Evolutionary conservation across 2,888 invertebrate genomes (phyloP).

Genomic region (Chaetoderma sp.): DNA sequence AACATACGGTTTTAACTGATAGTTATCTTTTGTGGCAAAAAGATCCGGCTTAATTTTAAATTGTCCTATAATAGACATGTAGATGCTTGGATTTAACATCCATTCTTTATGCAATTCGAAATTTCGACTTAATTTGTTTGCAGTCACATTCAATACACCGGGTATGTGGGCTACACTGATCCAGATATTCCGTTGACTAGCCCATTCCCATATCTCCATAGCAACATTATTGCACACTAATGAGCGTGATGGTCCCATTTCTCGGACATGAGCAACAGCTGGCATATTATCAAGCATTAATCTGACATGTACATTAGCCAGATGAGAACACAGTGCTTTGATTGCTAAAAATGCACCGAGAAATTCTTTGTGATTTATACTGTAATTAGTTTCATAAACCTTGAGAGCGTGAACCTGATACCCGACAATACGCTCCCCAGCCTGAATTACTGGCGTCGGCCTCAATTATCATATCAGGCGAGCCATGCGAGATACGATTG

Average conservation of each 20-base stretch:
- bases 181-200: not conserved
- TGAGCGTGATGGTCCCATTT: not conserved
- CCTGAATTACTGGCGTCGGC: not conserved
- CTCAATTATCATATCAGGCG: not conserved
- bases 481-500: not conserved
- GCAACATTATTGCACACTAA: not conserved
- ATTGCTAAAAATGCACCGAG: not conserved
- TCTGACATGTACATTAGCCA: not conserved
- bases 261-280: not conserved
- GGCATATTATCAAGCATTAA: not conserved
- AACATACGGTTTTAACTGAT: conserved; percentile 1
- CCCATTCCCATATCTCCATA: not conserved
- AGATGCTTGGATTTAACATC: conserved; percentile 8
- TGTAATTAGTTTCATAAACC: not conserved
- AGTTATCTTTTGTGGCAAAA: conserved; percentile 17
- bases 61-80: not conserved
- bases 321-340: not conserved
- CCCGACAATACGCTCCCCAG: too few relatives aligned
- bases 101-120: conserved; percentile 6
- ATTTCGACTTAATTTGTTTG: conserved; percentile 4
- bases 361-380: not conserved
- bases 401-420: too few relatives aligned
- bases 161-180: conserved; percentile 4
- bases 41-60: conserved; percentile 7
- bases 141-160: conserved; percentile 6